Conservation (phyloP, 1,140 invertebrate species). For the Drosophila ananassae region DNA sequence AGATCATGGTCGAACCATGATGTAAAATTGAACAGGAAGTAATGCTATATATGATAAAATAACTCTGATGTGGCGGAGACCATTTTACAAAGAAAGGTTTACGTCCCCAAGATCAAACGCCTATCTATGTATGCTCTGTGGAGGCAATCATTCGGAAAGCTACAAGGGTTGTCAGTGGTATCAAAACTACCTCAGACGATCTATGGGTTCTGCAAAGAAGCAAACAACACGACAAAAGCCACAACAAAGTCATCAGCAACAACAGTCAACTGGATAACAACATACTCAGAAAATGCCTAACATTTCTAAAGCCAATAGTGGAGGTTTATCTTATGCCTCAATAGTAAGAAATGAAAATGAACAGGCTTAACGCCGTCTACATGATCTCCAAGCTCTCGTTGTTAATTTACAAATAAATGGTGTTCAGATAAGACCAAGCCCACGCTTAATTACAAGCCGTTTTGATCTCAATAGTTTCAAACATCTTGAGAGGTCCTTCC, state of each 20-base stretch:
- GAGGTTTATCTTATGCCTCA: too few species aligned
- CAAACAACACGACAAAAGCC: background rate
- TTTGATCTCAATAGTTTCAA: too few species aligned
- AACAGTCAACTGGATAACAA: background rate
- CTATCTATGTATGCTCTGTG: background rate
- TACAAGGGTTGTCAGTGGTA: constrained; percentile 32
- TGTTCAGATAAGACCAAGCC: too few species aligned
- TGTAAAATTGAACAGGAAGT: constrained; percentile 11
- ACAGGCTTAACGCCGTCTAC: too few species aligned
- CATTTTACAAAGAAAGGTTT: background rate
- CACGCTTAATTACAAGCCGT: too few species aligned
- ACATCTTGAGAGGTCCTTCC: background rate
- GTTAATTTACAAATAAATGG: too few species aligned
- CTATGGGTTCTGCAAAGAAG: background rate
- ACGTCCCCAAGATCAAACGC: background rate
- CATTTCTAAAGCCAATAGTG: background rate
- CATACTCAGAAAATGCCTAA: constrained; percentile 1
- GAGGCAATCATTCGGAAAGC: background rate
- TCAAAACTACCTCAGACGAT: constrained; percentile 10
- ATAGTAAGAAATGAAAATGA: too few species aligned
- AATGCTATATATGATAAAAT: background rate
- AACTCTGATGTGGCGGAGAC: constrained; percentile 4
- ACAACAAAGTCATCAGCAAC: constrained; percentile 9
- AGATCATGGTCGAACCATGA: constrained; percentile 17
- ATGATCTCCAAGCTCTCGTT: too few species aligned